Evolutionary conservation across 2,888 invertebrate species (phyloP), one percentile per base, ranked within the genome.

Genomic region (Xanthorhoe spadicearia): DNA sequence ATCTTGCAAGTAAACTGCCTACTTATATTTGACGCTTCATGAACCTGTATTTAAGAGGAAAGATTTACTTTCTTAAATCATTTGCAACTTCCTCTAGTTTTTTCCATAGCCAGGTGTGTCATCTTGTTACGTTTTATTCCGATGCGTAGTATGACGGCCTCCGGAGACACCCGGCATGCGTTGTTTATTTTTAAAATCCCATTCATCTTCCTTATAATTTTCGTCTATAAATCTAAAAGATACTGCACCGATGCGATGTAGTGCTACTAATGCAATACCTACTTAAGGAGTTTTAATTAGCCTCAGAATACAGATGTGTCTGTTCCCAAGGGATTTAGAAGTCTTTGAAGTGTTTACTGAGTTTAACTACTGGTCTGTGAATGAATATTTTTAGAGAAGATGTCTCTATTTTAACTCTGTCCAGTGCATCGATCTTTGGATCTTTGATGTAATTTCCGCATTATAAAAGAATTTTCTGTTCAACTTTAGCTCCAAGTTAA

Each of bases 181-280:
- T 68, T 73, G 84, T 84, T 87, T 88, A 87, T 89, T 87, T 89
- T 87, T 88, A 88, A 86, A 85, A 82, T 76, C 77, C 78, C 86
- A 86, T 87, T 86, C 85, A 87, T 86, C 81, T 83, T 81, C 77
- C 81, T 80, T 82, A 74, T 70, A 73, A 67, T 66, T 77, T 69
- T 73, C 67, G 68, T 65, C 56, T 70, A 55, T 72, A 73, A 72
- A 51, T 48, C 23, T 13, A 23, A 38, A 23, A 23, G 23, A 23
- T 32, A 32, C 17, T 51, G 43, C 52, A 18, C 28, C 32, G 38
- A 19, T 61, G 50, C 32, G 38, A 19, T 61, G 50, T 66, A 61
- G 15, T 49, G 10, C 28, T 58, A 18, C 38, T 43, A 43, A 43
- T 10, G 7, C 46, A 43, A 8, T 51, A 46, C 32, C 5, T 32